Conservation (phyloP, 2,113 vertebrate genomes). For the Callospermophilus lateralis region DNA sequence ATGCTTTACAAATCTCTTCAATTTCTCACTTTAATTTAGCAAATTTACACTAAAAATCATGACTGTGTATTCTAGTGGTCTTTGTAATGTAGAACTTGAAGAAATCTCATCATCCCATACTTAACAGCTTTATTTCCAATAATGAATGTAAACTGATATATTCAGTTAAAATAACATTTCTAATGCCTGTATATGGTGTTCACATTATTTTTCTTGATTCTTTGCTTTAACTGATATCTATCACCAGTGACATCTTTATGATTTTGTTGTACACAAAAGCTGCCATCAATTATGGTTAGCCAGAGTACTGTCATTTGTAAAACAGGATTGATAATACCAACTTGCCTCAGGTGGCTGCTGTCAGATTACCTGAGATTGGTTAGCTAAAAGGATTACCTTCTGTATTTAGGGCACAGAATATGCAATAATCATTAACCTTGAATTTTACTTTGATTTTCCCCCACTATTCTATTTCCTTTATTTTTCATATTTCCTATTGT, state of each 20-base stretch:
- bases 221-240: background rate
- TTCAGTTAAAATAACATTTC: slow-evolving; percentile 12
- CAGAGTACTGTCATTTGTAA: background rate
- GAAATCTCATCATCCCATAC: no score
- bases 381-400: background rate
- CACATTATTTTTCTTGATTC: background rate
- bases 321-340: background rate
- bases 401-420: background rate
- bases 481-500: background rate
- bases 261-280: background rate
- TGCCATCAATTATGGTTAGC: background rate
- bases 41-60: no score
- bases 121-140: background rate
- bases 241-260: background rate
- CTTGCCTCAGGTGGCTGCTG: background rate
- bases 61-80: no score
- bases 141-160: background rate
- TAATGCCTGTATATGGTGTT: background rate
- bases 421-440: background rate
- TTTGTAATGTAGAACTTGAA: no score
- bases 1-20: no score
- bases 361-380: background rate
- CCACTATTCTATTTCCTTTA: background rate
- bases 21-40: no score
- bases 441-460: background rate